Base-by-base conservation (phyloP, 1,140 invertebrate genomes). In the Alviniconcha marisindica region DNA sequence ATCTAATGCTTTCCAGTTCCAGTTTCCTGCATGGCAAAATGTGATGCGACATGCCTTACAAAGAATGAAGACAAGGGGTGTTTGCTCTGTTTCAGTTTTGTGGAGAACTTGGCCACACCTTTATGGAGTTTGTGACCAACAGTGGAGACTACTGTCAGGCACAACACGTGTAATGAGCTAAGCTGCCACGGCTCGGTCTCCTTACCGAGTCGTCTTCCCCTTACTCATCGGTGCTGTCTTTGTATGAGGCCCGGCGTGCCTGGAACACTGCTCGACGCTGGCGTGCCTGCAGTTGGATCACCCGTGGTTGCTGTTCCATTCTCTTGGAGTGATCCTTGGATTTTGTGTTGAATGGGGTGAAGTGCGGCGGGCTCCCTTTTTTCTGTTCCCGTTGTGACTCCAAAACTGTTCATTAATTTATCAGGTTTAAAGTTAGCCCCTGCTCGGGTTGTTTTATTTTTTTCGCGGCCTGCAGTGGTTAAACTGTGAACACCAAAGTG, bases 51-150 rank as follows among this genome's bases (percentile, higher is more conserved):
- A n/a, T n/a, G n/a, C n/a, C n/a, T n/a, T n/a, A n/a, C n/a, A n/a
- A n/a, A n/a, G n/a, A n/a, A n/a, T n/a, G n/a, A n/a, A n/a, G n/a
- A n/a, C n/a, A n/a, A n/a, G n/a, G n/a, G n/a, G 82, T 83, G 85
- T 85, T 90, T 77, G n/a, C 48, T 84, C 81, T 82, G 73, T 94
- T 93, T 60, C 94, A 95, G 95, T 95, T 95, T 93, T 94, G 94
- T 93, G 94, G 94, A 93, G 94, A 95, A 93, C 94, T 93, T 91
- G 95, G 95, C 94, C 95, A 96, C 95, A 96, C 96, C 96, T 97
- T 97, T 96, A 98, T 97, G 97, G 97, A 98, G 97, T 98, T 97
- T 96, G 96, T 97, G 95, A 90, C 89, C 82, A 92, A 92, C 89
- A 92, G 91, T 84, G 92, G 91, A 82, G 92, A 93, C 63, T 93